Conservation (phyloP, 2,888 invertebrate species). For the Drosophila atripex region DNA sequence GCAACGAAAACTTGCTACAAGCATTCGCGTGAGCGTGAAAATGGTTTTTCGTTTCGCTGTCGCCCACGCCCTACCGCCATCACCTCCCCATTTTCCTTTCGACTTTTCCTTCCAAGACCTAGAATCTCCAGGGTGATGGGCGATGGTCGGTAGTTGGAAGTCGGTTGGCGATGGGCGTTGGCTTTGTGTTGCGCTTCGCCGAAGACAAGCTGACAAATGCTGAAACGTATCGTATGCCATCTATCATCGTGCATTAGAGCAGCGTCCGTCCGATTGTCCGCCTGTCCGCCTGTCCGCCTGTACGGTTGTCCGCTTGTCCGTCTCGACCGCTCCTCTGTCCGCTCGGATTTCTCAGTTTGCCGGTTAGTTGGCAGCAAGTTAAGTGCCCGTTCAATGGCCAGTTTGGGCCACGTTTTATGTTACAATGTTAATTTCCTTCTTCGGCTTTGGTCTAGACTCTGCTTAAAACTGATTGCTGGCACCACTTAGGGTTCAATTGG, state of each 20-base stretch:
- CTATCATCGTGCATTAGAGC: conserved; percentile 79
- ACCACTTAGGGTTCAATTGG: conserved; percentile 23
- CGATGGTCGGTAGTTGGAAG: conserved; percentile 37
- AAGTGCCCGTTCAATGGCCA: conserved; percentile 79
- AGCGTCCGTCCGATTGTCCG: conserved; percentile 34
- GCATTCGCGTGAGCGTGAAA: conserved; percentile 80
- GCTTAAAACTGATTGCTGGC: conserved; percentile 70
- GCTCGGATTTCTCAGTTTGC: conserved; percentile 35
- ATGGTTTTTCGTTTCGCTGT: conserved; percentile 76
- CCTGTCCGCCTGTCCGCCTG: conserved; percentile 15
- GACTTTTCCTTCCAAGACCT: conserved; percentile 12
- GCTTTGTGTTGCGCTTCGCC: conserved; percentile 76
- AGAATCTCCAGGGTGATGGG: conserved; percentile 8
- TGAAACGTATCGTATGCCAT: conserved; percentile 80
- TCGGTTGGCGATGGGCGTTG: conserved; percentile 62
- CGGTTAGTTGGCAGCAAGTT: conserved; percentile 68
- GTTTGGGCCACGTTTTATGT: conserved; percentile 68
- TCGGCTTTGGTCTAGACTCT: conserved; percentile 60
- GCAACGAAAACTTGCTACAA: conserved; percentile 66
- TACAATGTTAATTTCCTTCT: conserved; percentile 75
- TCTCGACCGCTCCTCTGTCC: conserved; percentile 8
- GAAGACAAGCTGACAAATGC: conserved; percentile 79
- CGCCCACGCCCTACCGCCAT: conserved; percentile 15
- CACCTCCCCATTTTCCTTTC: background rate
- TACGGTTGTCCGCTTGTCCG: conserved; percentile 29